These are phyloP conservation scores for Corvus hawaiiensis DNA, from an alignment of 2,113 vertebrate species.

Conservation along the genomic window DNA sequence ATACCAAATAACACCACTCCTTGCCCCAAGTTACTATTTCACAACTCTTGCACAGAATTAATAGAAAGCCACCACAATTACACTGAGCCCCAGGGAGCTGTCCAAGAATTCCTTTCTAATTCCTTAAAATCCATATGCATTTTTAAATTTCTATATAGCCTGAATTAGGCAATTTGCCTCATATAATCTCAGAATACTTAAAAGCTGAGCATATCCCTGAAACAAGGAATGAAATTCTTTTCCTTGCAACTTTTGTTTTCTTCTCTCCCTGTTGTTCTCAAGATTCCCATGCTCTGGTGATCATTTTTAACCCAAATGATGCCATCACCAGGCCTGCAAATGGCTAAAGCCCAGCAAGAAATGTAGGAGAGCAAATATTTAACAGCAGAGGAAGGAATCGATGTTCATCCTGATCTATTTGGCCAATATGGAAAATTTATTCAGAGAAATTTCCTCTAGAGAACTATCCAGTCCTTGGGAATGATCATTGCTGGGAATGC, in stretches of 20 bases:
- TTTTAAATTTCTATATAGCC: background rate
- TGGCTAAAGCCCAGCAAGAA: background rate
- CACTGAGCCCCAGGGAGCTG: background rate
- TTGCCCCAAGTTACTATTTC: conserved; percentile 24
- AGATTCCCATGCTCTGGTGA: background rate
- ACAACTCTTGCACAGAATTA: conserved; percentile 21
- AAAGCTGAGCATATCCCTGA: background rate
- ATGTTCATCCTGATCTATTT: background rate
- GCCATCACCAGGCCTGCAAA: background rate
- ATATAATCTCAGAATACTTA: background rate
- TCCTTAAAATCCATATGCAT: background rate
- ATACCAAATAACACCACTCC: background rate
- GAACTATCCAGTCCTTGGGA: background rate
- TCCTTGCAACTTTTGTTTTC: background rate
- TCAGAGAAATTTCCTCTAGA: background rate
- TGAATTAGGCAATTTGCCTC: conserved; percentile 12
- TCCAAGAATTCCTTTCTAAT: conserved; percentile 34
- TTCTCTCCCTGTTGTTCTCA: background rate
- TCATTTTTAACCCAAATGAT: background rate
- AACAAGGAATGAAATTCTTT: background rate
- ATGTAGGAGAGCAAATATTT: background rate
- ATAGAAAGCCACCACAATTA: conserved; percentile 16
- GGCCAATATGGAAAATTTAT: background rate
- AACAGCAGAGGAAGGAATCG: background rate
- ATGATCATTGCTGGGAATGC: background rate